A percentile compares a stretch with the other conserved stretches of the same genome.
phyloP scores from a whole-genome alignment of 2,113 vertebrate species.

The Thunnus maccoyii region DNA sequence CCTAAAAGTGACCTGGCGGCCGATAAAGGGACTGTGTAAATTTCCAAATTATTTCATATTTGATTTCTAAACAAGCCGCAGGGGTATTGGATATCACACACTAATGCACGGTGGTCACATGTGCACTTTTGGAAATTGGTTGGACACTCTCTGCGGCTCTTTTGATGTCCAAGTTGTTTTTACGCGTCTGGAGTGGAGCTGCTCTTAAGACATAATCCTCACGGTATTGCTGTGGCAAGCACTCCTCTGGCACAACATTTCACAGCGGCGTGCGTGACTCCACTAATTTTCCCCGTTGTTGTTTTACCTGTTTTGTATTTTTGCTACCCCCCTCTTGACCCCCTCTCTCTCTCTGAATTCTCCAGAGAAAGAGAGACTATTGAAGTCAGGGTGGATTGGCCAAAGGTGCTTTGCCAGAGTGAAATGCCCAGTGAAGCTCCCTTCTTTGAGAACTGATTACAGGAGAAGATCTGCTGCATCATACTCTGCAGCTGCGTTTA shows the following conservation, averaged over 20 bases:
- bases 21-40: slow-evolving; percentile 71
- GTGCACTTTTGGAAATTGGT: slow-evolving; percentile 71
- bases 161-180: slow-evolving; percentile 80
- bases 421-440: slow-evolving; percentile 21
- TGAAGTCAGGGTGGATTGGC: slow-evolving; percentile 54
- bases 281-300: slow-evolving; percentile 75
- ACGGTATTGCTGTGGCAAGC: slow-evolving; percentile 72
- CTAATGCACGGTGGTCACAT: slow-evolving; percentile 71
- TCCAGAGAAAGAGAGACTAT: slow-evolving; percentile 28
- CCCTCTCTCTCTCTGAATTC: slow-evolving; percentile 28
- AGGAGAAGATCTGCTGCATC: slow-evolving; percentile 1
- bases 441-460: slow-evolving; percentile 13
- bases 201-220: slow-evolving; percentile 77
- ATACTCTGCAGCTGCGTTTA: slow-evolving; percentile 18
- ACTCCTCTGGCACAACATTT: slow-evolving; percentile 59
- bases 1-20: slow-evolving; percentile 57
- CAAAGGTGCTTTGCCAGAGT: slow-evolving; percentile 63
- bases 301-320: slow-evolving; percentile 84
- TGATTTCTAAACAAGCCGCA: slow-evolving; percentile 80
- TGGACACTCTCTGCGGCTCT: slow-evolving; percentile 42
- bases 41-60: slow-evolving; percentile 78
- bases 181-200: slow-evolving; percentile 65
- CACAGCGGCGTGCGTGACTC: slow-evolving; percentile 72
- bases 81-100: slow-evolving; percentile 71
- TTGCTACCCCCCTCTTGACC: slow-evolving; percentile 45